Conservation (phyloP, 1,140 invertebrate species). For the Lasioglossum baleicum region DNA sequence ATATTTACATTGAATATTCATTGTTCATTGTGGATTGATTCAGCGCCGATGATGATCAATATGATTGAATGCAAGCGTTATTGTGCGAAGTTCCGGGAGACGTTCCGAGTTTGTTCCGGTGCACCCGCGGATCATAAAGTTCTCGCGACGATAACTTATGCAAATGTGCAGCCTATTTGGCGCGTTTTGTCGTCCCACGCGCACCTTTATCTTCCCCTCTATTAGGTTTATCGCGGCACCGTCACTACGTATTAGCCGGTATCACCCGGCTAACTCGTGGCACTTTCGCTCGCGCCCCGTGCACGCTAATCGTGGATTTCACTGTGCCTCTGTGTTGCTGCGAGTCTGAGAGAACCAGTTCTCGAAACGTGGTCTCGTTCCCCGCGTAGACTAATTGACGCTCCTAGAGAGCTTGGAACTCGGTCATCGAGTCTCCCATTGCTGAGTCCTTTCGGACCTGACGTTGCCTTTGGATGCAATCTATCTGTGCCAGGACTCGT, state of each 20-base stretch:
- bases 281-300: not conserved
- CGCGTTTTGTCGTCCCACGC: constrained; percentile 14
- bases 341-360: constrained; percentile 47
- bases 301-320: constrained; percentile 15
- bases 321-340: constrained; percentile 23
- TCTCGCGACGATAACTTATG: constrained; percentile 19
- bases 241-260: constrained; percentile 18
- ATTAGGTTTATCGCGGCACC: constrained; percentile 28
- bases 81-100: not conserved
- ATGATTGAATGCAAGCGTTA: too few species aligned
- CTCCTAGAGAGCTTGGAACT: constrained; percentile 28
- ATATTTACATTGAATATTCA: too few species aligned
- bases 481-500: too few species aligned
- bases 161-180: constrained; percentile 19
- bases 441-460: not conserved
- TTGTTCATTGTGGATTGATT: too few species aligned
- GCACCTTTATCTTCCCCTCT: constrained; percentile 20
- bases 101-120: not conserved
- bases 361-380: constrained; percentile 59
- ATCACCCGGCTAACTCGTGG: not conserved
- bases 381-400: not conserved
- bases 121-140: not conserved
- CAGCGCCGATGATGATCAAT: too few species aligned
- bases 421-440: not conserved
- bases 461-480: too few species aligned